These are phyloP conservation scores for Muscicapa striata DNA, from an alignment of 2,797 vertebrate genomes.

Conservation along the genomic window DNA sequence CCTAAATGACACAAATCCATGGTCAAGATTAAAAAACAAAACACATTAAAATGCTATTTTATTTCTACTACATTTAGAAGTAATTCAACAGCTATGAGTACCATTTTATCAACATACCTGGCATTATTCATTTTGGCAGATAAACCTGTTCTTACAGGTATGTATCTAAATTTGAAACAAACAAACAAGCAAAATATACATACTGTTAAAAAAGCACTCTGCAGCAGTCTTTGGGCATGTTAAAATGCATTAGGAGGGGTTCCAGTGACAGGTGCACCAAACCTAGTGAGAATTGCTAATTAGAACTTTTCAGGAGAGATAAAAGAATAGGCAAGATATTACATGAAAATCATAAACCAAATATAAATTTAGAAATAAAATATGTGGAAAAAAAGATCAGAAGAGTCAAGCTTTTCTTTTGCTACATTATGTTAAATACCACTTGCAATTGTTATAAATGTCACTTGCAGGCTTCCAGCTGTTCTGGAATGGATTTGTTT, in stretches of 20 bases:
- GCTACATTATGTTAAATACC: conserved; percentile 38
- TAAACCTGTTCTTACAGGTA: not conserved
- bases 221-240: not conserved
- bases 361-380: conserved; percentile 33
- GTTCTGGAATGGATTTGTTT: conserved; percentile 62
- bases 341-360: conserved; percentile 13
- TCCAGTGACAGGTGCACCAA: not conserved
- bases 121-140: not conserved
- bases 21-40: not conserved
- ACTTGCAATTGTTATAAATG: conserved; percentile 47
- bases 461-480: conserved; percentile 59
- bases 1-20: not conserved
- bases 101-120: not conserved
- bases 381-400: not conserved
- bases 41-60: not conserved
- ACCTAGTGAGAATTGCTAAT: conserved; percentile 14
- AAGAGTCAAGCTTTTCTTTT: conserved; percentile 32
- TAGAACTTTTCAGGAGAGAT: conserved; percentile 7
- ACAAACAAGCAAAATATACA: not conserved
- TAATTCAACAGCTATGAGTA: not conserved
- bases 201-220: not conserved
- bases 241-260: not conserved
- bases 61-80: not conserved
- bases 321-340: conserved; percentile 3
- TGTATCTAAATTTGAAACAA: not conserved